Evolutionary conservation across 2,888 invertebrate species (phyloP), one percentile per base, ranked within the genome.

Genomic region (Tortrix viridana): DNA sequence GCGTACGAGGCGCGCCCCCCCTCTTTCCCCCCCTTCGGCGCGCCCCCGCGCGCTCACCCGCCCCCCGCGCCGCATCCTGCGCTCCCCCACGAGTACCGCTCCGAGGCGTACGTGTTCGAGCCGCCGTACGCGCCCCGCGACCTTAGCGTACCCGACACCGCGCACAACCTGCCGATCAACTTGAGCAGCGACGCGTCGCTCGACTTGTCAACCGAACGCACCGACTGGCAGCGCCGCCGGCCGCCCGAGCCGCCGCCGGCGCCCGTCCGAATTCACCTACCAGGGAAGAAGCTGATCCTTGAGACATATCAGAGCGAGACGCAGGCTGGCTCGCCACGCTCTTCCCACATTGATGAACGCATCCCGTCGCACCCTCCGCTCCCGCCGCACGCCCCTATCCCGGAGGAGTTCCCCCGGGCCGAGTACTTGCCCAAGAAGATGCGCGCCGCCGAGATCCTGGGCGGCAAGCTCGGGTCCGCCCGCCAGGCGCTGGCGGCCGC

Each of bases 401-500:
- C 72, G 54, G 85, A 82, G 18, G 84, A 84, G 18, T 82, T 84
- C 70, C 82, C 86, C 60, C 81, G 82, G 67, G 71, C 84, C 56
- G 88, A 90, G 72, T 92, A 92, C 79, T 79, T 92, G 67, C 92
- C 92, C 38, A 92, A 92, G 72, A 92, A 92, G 76, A 92, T 92
- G 92, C 81, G 92, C 60, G 92, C 92, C 66, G 89, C 92, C 58
- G 92, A 92, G 73, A 92, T 86, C 70, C 77, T 90, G 68, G 87
- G 90, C 69, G 92, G 91, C 59, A 92, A 92, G 75, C 74, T 86
- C 49, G 83, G 86, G 26, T 82, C 84, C 61, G 74, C 85, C 58
- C 80, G 84, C 44, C 78, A 73, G 41, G 77, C 80, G 53, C 67
- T 70, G 22, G 77, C 80, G 65, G 71, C 74, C 67, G 72, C 81